A percentile compares a stretch with the other conserved stretches of the same genome.
Evolutionary conservation across 2,797 vertebrate genomes (phyloP).

Genomic region (Pangasius djambal): DNA sequence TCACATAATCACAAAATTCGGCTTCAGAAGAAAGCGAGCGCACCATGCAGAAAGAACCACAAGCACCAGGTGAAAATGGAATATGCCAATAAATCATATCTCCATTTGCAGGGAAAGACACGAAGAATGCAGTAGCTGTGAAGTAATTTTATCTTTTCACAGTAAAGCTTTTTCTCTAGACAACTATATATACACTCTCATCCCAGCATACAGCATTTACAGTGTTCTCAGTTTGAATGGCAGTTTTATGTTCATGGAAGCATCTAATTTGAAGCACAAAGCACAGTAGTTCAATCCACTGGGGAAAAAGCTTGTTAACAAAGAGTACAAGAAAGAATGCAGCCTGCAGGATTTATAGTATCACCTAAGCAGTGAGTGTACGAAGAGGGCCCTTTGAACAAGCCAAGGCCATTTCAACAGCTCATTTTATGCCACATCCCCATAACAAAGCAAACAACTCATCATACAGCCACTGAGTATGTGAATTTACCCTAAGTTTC

Average conservation of each 20-base stretch:
- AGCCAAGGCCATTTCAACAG: slow-evolving; percentile 52
- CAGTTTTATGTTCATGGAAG: slow-evolving; percentile 60
- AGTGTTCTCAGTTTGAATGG: slow-evolving; percentile 51
- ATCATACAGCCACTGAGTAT: slow-evolving; percentile 7
- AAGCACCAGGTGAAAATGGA: neutral
- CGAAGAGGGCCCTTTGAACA: neutral
- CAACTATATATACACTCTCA: slow-evolving; percentile 30
- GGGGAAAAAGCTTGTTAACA: slow-evolving; percentile 22
- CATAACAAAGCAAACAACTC: slow-evolving; percentile 19
- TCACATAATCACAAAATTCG: slow-evolving; percentile 1
- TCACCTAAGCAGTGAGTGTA: slow-evolving; percentile 8
- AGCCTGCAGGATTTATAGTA: neutral
- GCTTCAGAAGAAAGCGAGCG: neutral
- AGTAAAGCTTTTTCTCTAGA: slow-evolving; percentile 55
- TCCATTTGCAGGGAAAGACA: slow-evolving; percentile 52
- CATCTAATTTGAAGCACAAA: slow-evolving; percentile 53
- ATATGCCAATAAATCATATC: neutral
- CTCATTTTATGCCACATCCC: slow-evolving; percentile 19
- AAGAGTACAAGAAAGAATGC: neutral
- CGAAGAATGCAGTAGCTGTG: slow-evolving; percentile 58
- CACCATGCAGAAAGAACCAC: slow-evolving; percentile 11
- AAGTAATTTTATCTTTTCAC: slow-evolving; percentile 42
- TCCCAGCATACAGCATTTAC: slow-evolving; percentile 48
- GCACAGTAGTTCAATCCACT: neutral
- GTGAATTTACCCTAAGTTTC: slow-evolving; percentile 41